Evolutionary conservation across 37 sponge, comb jelly and placozoan species (phyloP), one percentile per base, ranked within the genome.

Genomic region (Eunapius fragilis): DNA sequence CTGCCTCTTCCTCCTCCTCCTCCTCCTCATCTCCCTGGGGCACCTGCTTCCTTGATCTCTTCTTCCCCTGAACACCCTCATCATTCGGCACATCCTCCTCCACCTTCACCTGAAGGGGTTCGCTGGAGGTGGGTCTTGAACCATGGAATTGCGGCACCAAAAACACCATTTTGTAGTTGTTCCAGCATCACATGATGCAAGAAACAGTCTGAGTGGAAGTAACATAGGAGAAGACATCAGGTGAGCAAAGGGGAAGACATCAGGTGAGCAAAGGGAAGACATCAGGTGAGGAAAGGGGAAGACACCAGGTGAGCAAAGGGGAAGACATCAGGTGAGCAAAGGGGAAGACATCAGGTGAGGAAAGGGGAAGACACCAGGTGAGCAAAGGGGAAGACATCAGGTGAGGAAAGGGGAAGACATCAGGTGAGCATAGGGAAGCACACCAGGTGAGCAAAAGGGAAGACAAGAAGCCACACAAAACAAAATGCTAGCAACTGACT

Each of bases 101-200:
- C 30, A 30, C 6, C 72, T 71, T 30, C 72, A 30, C 30, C 7
- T 3, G 11, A 71, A 7, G 30, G 4, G 6, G 26, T 12, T 71
- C 30, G 6, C 72, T 71, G 30, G 30, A 31, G 3, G 26, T 26
- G 30, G 30, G 79, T 37, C 49, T 78, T 36, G 31, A 25, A 22
- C 41, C 36, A 2, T 35, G 38, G 3, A 37, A 28, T 25, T 70
- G 47, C 5, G 92, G 92, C n/a, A 91, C 92, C n/a, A 91, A 24
- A 33, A 92, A 58, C 25, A 86, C 82, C 77, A 92, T 80, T 3
- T 85, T 26, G 45, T 84, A 74, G 19, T 80, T 81, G 11, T 72
- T 45, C 92, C 92, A 92, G n/a, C 80, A 78, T 80, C 68, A 92
- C 24, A 23, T 92, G 92, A 58, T 92, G 92, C 32, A 87, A 50